phyloP scores from a whole-genome alignment of 2,888 invertebrate species.

The Melanophora roralis region DNA sequence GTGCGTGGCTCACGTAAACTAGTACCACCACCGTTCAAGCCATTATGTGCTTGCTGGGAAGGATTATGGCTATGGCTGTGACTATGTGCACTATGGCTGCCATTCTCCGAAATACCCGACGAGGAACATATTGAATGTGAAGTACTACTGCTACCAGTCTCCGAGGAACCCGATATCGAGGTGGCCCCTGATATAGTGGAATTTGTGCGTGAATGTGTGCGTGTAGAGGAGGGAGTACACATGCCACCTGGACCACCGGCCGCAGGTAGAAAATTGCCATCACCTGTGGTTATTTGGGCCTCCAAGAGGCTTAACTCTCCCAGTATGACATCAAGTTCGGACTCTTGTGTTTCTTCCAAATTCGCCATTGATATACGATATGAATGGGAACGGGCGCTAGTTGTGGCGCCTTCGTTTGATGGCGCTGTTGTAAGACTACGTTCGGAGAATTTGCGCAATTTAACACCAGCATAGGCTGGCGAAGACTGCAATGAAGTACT shows the following conservation, averaged over 20 bases:
- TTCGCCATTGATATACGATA: constrained; percentile 97
- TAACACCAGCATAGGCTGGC: constrained; percentile 67
- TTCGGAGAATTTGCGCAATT: constrained; percentile 71
- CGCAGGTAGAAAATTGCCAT: constrained; percentile 68
- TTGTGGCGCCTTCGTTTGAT: constrained; percentile 47
- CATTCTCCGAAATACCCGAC: constrained; percentile 76
- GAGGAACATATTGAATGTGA: constrained; percentile 74
- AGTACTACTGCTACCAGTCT: constrained; percentile 72
- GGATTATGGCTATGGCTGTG: constrained; percentile 61
- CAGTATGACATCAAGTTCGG: constrained; percentile 96
- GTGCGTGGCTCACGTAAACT: constrained; percentile 80
- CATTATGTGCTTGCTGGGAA: constrained; percentile 40
- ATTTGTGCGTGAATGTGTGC: constrained; percentile 75
- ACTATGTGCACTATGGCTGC: constrained; percentile 63
- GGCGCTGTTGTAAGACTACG: constrained; percentile 66
- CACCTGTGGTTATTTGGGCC: constrained; percentile 76
- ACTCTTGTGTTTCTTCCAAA: constrained; percentile 96
- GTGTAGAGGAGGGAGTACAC: constrained; percentile 72
- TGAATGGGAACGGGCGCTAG: constrained; percentile 69
- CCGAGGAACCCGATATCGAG: constrained; percentile 72
- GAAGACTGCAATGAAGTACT: constrained; percentile 60
- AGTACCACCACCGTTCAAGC: constrained; percentile 66
- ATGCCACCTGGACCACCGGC: constrained; percentile 49
- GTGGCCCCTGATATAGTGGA: constrained; percentile 76
- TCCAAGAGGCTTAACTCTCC: constrained; percentile 97